These are phyloP conservation scores for Zoanthus gigantus DNA, from an alignment of 92 coral and sea anemone genomes.

Conservation along the genomic window DNA sequence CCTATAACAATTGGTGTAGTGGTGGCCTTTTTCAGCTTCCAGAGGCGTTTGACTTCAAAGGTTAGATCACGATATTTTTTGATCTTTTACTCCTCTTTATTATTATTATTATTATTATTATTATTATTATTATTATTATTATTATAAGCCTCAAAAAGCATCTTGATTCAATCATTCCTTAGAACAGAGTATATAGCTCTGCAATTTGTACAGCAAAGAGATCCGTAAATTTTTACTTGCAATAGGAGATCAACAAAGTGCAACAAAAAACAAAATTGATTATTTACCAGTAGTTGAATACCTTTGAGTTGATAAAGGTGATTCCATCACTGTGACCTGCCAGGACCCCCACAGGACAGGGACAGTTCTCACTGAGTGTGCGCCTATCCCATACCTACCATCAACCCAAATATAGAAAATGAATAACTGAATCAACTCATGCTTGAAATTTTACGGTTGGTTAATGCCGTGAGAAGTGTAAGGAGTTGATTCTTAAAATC, in stretches of 20 bases:
- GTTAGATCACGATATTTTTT: too few species aligned
- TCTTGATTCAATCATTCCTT: too few species aligned
- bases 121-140: too few species aligned
- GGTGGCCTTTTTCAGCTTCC: too few species aligned
- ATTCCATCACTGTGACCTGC: slow-evolving; percentile 96
- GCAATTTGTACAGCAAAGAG: too few species aligned
- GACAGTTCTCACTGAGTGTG: slow-evolving; percentile 76
- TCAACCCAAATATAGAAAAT: neutral
- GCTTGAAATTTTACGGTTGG: neutral
- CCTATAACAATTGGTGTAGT: too few species aligned
- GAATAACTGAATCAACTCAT: neutral
- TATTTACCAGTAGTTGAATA: slow-evolving; percentile 6
- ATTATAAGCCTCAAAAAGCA: too few species aligned
- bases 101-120: too few species aligned
- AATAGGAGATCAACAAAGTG: neutral
- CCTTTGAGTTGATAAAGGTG: slow-evolving; percentile 88
- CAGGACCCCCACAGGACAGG: slow-evolving; percentile 89
- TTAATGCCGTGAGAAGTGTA: neutral
- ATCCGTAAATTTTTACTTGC: too few species aligned
- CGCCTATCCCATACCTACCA: slow-evolving; percentile 98
- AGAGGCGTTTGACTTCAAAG: too few species aligned
- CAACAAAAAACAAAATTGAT: neutral
- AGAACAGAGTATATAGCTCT: too few species aligned
- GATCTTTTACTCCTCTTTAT: too few species aligned
- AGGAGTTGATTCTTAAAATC: neutral